Evolutionary conservation across 2,888 invertebrate genomes (phyloP).

Genomic region (Dolichomitus sp.): DNA sequence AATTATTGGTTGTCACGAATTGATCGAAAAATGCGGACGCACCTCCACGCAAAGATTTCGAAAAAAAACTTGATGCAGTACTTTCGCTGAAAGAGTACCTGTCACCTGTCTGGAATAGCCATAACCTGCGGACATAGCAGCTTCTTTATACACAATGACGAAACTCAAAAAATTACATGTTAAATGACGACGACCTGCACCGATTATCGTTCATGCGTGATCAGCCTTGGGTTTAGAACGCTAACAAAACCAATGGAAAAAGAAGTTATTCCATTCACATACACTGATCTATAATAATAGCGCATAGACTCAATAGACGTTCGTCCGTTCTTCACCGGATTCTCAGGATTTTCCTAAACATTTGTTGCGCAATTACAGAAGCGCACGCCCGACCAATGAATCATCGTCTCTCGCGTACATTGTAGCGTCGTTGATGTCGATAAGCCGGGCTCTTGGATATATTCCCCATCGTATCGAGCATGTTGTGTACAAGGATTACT

Average conservation of each 20-base stretch:
- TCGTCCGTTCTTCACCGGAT: slow-evolving; percentile 19
- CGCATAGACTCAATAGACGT: not conserved
- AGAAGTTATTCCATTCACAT: not conserved
- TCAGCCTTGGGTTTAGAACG: not conserved
- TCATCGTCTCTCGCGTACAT: slow-evolving; percentile 44
- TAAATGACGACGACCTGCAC: not conserved
- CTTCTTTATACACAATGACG: not conserved
- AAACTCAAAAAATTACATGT: not conserved
- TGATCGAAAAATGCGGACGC: not conserved
- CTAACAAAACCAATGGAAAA: not conserved
- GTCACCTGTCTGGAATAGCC: not conserved
- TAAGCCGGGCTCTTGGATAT: slow-evolving; percentile 32
- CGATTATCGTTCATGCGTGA: slow-evolving; percentile 7
- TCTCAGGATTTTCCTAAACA: slow-evolving; percentile 45
- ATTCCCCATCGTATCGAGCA: slow-evolving; percentile 41
- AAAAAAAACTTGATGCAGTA: not conserved
- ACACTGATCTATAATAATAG: not conserved
- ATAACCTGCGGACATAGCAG: not conserved
- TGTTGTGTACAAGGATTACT: slow-evolving; percentile 36
- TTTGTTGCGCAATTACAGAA: slow-evolving; percentile 38
- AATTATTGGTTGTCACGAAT: not conserved
- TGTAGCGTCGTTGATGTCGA: slow-evolving; percentile 30
- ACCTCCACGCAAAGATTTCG: not conserved
- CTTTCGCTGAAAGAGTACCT: not conserved
- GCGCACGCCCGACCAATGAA: slow-evolving; percentile 45